Evolutionary conservation across 2,888 invertebrate species (phyloP), one percentile per base, ranked within the genome.

Genomic region (Chrysotoxum bicinctum): DNA sequence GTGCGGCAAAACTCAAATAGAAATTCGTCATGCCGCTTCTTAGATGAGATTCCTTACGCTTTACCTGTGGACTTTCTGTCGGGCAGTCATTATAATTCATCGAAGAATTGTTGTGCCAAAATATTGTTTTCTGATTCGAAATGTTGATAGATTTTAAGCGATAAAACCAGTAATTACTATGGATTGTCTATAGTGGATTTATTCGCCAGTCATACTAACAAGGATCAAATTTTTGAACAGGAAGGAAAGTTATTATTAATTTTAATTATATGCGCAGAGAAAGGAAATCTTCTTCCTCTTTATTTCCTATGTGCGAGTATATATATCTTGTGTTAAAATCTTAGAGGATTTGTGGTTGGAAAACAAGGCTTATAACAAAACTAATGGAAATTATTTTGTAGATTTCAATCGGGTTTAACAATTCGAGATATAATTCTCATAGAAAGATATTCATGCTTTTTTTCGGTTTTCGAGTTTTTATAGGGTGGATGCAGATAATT

Each of bases 1-100:
- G 85, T 85, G 85, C 85, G 85, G 85, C 81, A 81, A 68, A 81
- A 68, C 76, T 85, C 85, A 85, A 85, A 85, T 85, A 77, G 80
- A 85, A 76, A 85, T 85, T 85, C 76, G 85, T 85, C 73, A 85
- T 81, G 81, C 76, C 62, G 76, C 69, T 35, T 81, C 26, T 9
- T 54, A 50, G 48, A 75, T 66, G 12, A 60, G 64, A 43, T n/a
- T 35, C 35, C 12, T 78, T 50, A 73, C 35, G 19, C 21, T 32
- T 66, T 85, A 76, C 85, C 85, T 81, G 80, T 30, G 68, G 60
- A 21, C 48, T 19, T 58, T 16, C 14, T 50, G 64, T 79, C 74
- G 50, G 60, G n/a, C 66, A 80, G 62, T 73, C 37, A 16, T 3
- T 64, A 12, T 48, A 43, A 4, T 35, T 5, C 9, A 16, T 26